Conservation (phyloP, 1,140 invertebrate species). For the Acromyrmex charruanus region DNA sequence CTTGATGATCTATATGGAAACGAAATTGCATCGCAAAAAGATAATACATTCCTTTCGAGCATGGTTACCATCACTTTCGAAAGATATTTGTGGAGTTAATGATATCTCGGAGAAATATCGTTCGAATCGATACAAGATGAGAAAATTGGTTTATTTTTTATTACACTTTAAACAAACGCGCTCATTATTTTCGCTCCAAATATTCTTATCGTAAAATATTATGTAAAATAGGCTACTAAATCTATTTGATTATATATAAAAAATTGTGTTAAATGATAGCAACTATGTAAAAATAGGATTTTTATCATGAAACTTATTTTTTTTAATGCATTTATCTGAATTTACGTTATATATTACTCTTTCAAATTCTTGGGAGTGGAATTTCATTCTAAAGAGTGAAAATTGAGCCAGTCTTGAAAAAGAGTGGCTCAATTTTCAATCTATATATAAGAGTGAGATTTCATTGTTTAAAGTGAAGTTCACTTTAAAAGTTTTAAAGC, state of each 20-base stretch:
- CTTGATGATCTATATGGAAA: constrained; percentile 75
- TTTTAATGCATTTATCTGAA: background rate
- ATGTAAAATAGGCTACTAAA: background rate
- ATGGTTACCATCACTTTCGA: constrained; percentile 56
- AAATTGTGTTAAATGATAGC: background rate
- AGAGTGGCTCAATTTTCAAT: too few relatives aligned
- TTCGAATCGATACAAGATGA: constrained; percentile 10
- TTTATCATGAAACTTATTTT: background rate
- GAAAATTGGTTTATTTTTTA: constrained; percentile 47
- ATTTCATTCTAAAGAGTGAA: too few relatives aligned
- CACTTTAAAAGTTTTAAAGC: too few relatives aligned
- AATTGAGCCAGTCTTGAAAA: too few relatives aligned
- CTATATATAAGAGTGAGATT: too few relatives aligned
- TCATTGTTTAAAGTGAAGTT: too few relatives aligned
- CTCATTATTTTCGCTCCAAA: background rate
- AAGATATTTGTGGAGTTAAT: constrained; percentile 73
- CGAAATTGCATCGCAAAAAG: constrained; percentile 71
- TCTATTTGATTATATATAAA: background rate
- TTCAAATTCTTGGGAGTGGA: too few relatives aligned
- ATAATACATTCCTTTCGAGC: constrained; percentile 70
- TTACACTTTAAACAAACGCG: constrained; percentile 1
- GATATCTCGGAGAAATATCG: constrained; percentile 58
- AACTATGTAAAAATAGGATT: background rate
- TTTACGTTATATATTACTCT: background rate
- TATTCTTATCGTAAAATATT: background rate